Evolutionary conservation across 2,888 invertebrate species (phyloP), one percentile per base, ranked within the genome.

Genomic region (Adelphocoris suturalis): DNA sequence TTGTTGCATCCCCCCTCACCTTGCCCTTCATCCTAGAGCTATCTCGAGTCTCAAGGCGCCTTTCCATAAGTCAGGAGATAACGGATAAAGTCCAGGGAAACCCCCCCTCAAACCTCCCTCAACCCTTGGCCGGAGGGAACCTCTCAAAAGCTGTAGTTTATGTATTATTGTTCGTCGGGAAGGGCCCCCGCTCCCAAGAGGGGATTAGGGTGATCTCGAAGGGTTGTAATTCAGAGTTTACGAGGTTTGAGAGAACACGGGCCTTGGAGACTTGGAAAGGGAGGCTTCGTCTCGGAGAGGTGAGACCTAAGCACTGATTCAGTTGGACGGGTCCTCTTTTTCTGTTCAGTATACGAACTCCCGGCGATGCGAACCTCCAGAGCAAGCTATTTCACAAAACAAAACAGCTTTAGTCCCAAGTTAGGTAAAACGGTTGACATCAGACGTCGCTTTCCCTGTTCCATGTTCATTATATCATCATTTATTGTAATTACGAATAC

Each of bases 101-200:
- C 5, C 61, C 61, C 61, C n/a, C n/a, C 61, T 61, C 61, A 61
- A 61, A 52, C 52, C 52, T 16, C 37, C 37, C 52, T 52, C 52
- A 0, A 16, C 61, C 19, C n/a, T 61, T 61, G 61, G 61, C 11
- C 19, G 14, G 14, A 16, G 61, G 61, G n/a, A 61, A 61, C 61
- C 61, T 61, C 61, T 61, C 61, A 61, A 61, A 61, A 61, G 61
- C 61, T 61, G 61, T 61, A 61, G 61, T 61, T 61, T 61, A 61
- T 61, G 61, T 61, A 61, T 61, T 61, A 61, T 61, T 61, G 61
- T 61, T 61, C 61, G 61, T 61, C 61, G 61, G 19, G 61, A 19
- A n/a, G 61, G n/a, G 19, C 37, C 37, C 37, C 37, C 37, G 16
- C n/a, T 61, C 61, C 61, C 61, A 19, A 19, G n/a, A 9, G 61